These are phyloP conservation scores for Ceratotherium simum DNA, from an alignment of 2,113 vertebrate genomes.

Conservation along the genomic window DNA sequence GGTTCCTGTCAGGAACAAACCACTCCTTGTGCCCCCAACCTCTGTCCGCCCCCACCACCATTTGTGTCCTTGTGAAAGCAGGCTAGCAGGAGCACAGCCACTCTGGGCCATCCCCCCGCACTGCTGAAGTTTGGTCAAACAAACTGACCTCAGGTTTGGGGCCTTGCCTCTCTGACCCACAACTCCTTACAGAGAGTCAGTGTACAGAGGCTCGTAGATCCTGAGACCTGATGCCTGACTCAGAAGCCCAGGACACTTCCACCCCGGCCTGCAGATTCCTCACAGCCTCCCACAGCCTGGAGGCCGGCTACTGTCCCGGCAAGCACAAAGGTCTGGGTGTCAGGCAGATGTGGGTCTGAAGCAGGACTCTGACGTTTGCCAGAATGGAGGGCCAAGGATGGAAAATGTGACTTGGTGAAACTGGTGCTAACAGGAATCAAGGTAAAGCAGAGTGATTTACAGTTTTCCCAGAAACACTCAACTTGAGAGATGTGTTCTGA, in stretches of 20 bases:
- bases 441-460: neutral
- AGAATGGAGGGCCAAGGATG: neutral
- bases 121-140: no score
- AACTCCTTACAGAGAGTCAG: neutral
- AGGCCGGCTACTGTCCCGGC: neutral
- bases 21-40: neutral
- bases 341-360: neutral
- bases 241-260: neutral
- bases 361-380: neutral
- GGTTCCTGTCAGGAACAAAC: neutral
- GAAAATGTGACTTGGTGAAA: neutral
- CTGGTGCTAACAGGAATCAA: neutral
- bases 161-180: neutral
- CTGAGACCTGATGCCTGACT: neutral
- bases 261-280: neutral
- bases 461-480: constrained; percentile 1
- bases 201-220: neutral
- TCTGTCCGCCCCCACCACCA: neutral
- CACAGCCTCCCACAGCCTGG: neutral
- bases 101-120: rapidly evolving
- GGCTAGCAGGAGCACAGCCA: neutral
- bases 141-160: neutral
- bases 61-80: neutral
- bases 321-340: neutral
- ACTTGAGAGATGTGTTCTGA: neutral